phyloP scores from a whole-genome alignment of 2,888 invertebrate genomes.

The Mimumesa dahlbomi region DNA sequence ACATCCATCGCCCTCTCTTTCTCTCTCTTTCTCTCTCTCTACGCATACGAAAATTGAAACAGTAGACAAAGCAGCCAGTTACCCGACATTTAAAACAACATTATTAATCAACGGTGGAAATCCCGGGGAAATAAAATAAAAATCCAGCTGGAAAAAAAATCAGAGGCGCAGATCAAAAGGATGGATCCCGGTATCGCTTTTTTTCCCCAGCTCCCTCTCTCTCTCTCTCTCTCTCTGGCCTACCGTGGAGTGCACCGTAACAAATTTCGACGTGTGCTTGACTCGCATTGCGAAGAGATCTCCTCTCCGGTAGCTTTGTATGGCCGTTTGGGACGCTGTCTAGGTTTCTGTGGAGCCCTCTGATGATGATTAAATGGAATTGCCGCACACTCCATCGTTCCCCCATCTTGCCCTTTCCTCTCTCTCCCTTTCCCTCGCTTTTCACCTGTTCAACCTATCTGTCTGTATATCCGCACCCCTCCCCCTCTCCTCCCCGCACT shows the following conservation, averaged over 20 bases:
- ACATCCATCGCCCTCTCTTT: no score
- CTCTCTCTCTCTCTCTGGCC: background rate
- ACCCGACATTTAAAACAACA: no score
- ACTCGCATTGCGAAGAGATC: conserved; percentile 4
- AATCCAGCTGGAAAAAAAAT: no score
- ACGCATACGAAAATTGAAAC: no score
- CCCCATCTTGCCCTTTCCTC: conserved; percentile 5
- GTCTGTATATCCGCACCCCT: conserved; percentile 4
- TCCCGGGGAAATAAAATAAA: no score
- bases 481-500: background rate
- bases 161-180: no score
- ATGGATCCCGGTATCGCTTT: no score
- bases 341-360: background rate
- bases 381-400: conserved; percentile 26
- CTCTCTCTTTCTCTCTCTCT: no score
- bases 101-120: no score
- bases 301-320: conserved; percentile 12
- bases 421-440: conserved; percentile 14
- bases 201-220: no score
- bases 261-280: conserved; percentile 7
- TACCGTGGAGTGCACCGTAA: background rate
- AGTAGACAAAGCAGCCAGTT: no score
- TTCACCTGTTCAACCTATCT: conserved; percentile 3
- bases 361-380: conserved; percentile 40
- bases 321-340: conserved; percentile 11